phyloP scores from a whole-genome alignment of 2,888 invertebrate species.

The Cheilosia pagana region DNA sequence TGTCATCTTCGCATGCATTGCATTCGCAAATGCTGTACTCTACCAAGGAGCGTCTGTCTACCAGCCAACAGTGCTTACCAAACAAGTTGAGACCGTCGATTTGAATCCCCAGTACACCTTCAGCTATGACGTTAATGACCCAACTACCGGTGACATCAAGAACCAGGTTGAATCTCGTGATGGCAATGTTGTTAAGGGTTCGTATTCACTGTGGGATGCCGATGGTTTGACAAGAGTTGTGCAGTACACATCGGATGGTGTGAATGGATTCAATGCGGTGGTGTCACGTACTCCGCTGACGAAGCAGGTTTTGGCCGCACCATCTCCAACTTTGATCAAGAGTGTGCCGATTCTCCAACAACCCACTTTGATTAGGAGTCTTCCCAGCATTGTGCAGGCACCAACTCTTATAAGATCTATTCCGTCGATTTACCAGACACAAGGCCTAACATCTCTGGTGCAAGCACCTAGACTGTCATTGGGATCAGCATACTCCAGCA shows the following conservation, averaged over 20 bases:
- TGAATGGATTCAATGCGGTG: constrained; percentile 61
- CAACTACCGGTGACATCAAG: constrained; percentile 84
- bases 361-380: constrained; percentile 5
- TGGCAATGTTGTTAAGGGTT: constrained; percentile 84
- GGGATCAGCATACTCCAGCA: constrained; percentile 49
- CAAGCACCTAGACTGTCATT: constrained; percentile 32
- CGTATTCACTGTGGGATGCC: constrained; percentile 84
- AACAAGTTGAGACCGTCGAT: constrained; percentile 57
- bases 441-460: constrained; percentile 16
- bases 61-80: constrained; percentile 41
- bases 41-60: not conserved
- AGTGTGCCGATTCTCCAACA: constrained; percentile 30
- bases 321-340: constrained; percentile 38
- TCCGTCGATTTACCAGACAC: constrained; percentile 7
- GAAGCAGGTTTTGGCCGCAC: constrained; percentile 51
- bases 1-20: constrained; percentile 33
- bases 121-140: constrained; percentile 83
- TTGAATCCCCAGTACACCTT: constrained; percentile 80
- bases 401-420: constrained; percentile 21
- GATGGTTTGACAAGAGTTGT: constrained; percentile 85
- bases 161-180: constrained; percentile 84
- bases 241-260: constrained; percentile 82
- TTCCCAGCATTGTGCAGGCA: constrained; percentile 36
- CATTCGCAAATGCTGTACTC: constrained; percentile 9
- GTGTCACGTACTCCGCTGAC: constrained; percentile 75